Evolutionary conservation across 2,888 invertebrate genomes (phyloP).

Genomic region (Cordilura impudica): DNA sequence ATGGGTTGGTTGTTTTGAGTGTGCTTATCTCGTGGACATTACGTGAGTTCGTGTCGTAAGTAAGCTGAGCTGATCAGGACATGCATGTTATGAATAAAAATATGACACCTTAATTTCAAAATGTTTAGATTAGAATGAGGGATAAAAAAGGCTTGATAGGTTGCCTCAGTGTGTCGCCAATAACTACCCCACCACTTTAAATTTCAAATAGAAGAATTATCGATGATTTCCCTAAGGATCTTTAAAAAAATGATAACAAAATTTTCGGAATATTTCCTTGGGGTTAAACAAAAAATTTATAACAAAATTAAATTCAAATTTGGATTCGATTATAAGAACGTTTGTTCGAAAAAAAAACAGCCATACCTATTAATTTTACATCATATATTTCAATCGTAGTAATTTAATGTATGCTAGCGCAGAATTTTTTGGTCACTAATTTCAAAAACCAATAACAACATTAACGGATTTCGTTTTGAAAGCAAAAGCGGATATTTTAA

Average conservation of each 20-base stretch:
- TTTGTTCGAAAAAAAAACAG: not conserved
- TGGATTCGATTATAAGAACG: not conserved
- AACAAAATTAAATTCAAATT: constrained; percentile 23
- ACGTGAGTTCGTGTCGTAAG: constrained; percentile 57
- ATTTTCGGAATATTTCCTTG: not conserved
- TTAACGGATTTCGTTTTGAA: no score
- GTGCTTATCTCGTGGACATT: constrained; percentile 34
- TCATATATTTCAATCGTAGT: no score
- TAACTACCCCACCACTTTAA: not conserved
- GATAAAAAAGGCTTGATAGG: constrained; percentile 1
- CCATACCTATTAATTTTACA: no score
- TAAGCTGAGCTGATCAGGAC: constrained; percentile 14
- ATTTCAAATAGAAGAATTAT: not conserved
- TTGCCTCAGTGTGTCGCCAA: not conserved
- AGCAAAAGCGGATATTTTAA: no score
- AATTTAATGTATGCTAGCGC: no score
- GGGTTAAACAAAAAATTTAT: constrained; percentile 13
- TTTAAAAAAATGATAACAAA: not conserved
- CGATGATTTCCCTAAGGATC: constrained; percentile 52
- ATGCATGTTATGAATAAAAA: constrained; percentile 51
- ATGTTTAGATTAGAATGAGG: constrained; percentile 28
- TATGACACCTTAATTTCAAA: constrained; percentile 51
- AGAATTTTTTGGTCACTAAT: no score
- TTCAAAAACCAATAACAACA: no score
- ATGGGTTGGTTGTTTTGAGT: not conserved